Conservation (phyloP, 2,113 vertebrate genomes). For the Terrapene triunguis region DNA sequence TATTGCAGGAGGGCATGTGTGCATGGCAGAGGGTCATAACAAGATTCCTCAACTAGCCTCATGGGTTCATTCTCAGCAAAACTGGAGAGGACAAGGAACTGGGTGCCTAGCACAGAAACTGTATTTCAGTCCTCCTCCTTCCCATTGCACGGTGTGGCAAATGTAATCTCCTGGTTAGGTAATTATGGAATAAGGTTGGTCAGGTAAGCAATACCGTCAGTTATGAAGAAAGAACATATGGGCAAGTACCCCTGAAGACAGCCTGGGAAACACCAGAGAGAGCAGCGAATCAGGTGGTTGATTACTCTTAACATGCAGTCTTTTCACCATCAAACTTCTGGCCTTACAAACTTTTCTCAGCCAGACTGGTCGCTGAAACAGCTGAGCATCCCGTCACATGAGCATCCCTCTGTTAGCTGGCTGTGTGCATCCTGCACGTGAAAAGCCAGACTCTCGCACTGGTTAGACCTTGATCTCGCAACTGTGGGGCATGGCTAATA, state of each 20-base stretch:
- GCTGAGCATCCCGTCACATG: rapidly evolving
- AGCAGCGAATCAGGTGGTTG: rapidly evolving
- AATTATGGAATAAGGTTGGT: neutral
- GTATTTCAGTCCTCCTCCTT: rapidly evolving
- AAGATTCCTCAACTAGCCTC: neutral
- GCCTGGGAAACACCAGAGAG: neutral
- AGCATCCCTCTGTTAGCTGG: rapidly evolving
- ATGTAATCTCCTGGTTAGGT: neutral
- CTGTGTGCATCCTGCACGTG: neutral
- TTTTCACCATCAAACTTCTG: neutral
- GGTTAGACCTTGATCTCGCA: neutral
- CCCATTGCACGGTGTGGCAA: neutral
- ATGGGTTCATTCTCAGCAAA: neutral
- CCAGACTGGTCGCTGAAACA: rapidly evolving
- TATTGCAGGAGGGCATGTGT: neutral
- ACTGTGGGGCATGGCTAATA: neutral
- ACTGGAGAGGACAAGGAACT: neutral
- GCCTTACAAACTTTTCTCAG: neutral
- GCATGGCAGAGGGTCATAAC: neutral
- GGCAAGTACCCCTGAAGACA: rapidly evolving
- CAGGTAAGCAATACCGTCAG: rapidly evolving
- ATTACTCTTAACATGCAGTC: neutral
- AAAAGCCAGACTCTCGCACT: neutral
- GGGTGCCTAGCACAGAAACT: neutral
- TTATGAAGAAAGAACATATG: neutral